Conservation (phyloP, 2,113 vertebrate species). For the Emberiza fucata region DNA sequence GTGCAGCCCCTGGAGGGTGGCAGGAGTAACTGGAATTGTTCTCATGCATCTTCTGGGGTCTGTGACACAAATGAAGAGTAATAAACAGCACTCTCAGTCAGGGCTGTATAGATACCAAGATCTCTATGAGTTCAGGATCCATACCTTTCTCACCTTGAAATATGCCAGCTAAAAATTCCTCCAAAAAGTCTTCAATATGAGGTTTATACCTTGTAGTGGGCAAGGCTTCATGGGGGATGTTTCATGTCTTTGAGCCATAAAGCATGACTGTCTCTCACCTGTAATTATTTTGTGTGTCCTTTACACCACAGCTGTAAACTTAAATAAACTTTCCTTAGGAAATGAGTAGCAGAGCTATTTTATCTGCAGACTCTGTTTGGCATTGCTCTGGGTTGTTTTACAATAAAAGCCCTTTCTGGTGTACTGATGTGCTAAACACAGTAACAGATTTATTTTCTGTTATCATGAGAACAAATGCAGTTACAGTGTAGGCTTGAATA, state of each 20-base stretch:
- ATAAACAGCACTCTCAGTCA: background rate
- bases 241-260: background rate
- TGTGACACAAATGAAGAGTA: background rate
- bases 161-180: background rate
- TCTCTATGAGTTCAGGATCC: background rate
- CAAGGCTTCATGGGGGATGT: background rate
- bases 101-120: background rate
- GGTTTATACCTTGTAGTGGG: background rate
- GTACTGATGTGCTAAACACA: background rate
- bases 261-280: background rate
- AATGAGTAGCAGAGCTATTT: background rate
- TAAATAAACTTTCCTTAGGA: background rate
- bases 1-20: background rate
- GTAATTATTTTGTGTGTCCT: background rate
- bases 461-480: background rate
- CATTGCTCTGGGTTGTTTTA: background rate
- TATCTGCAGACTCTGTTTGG: background rate
- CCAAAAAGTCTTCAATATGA: background rate
- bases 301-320: background rate
- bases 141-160: background rate
- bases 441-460: background rate
- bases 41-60: rapidly evolving
- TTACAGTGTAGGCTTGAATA: background rate
- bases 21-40: background rate
- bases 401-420: background rate